Percentiles rank a stretch among this genome's conserved stretches.
phyloP scores from a whole-genome alignment of 2,888 invertebrate species.

The Rhorus exstirpatorius region DNA sequence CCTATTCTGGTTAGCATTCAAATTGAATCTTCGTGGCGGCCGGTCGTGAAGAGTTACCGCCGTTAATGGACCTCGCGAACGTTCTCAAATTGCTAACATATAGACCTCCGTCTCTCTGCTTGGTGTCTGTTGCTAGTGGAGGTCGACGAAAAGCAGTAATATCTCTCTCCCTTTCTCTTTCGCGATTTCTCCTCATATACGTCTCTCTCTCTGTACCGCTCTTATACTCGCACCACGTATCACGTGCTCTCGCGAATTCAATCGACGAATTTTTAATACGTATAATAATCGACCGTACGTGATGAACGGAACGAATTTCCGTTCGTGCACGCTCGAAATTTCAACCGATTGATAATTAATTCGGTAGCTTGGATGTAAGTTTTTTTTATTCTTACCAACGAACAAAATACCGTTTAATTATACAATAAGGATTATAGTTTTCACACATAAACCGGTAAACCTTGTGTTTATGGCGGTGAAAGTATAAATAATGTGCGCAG shows the following conservation, averaged over 20 bases:
- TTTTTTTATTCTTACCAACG: slow-evolving; percentile 4
- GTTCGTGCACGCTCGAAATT: slow-evolving; percentile 6
- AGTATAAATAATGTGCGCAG: too few relatives aligned
- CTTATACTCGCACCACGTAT: slow-evolving; percentile 27
- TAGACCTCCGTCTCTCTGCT: slow-evolving; percentile 50
- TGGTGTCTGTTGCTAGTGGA: slow-evolving; percentile 58
- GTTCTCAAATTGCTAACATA: slow-evolving; percentile 82
- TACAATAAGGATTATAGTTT: too few relatives aligned
- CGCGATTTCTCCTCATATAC: slow-evolving; percentile 24
- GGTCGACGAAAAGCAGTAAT: slow-evolving; percentile 63
- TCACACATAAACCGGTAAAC: too few relatives aligned
- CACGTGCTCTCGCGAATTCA: slow-evolving; percentile 59
- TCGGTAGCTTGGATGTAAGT: slow-evolving; percentile 18
- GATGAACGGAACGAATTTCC: slow-evolving; percentile 45
- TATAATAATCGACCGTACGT: slow-evolving; percentile 56
- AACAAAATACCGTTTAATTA: slow-evolving; percentile 4
- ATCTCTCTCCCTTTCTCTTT: slow-evolving; percentile 31
- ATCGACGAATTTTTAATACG: slow-evolving; percentile 64
- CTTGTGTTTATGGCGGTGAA: too few relatives aligned
- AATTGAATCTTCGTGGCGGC: slow-evolving; percentile 84
- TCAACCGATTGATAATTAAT: slow-evolving; percentile 33
- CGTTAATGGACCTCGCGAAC: slow-evolving; percentile 83
- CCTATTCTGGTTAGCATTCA: slow-evolving; percentile 85
- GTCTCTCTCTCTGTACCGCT: slow-evolving; percentile 21
- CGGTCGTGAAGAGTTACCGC: slow-evolving; percentile 83